Evolutionary conservation across 2,797 vertebrate species (phyloP).

Genomic region (Hoplostethus atlanticus): DNA sequence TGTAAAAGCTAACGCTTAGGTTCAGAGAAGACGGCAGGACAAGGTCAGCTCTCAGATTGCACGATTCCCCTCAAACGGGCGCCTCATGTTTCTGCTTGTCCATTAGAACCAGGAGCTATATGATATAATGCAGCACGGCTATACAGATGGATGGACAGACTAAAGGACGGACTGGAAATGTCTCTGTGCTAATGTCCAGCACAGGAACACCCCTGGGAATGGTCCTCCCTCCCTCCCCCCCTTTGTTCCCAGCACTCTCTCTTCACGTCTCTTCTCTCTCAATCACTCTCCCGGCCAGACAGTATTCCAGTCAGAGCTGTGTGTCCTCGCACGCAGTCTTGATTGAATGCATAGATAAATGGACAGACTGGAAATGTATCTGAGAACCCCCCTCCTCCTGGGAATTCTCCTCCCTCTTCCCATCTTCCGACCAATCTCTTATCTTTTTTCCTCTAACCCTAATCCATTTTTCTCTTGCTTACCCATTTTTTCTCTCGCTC

Average conservation of each 20-base stretch:
- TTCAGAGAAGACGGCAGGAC: constrained; percentile 40
- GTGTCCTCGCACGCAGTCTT: constrained; percentile 61
- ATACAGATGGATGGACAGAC: constrained; percentile 44
- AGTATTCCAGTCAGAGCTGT: constrained; percentile 64
- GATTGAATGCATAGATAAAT: constrained; percentile 58
- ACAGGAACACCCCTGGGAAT: constrained; percentile 32
- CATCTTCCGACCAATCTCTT: constrained; percentile 63
- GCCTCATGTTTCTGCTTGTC: constrained; percentile 59
- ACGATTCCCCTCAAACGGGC: constrained; percentile 50
- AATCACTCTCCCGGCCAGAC: constrained; percentile 47
- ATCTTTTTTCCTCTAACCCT: constrained; percentile 40
- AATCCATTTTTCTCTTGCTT: constrained; percentile 39
- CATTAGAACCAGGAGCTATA: constrained; percentile 28
- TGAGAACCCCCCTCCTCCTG: constrained; percentile 41
- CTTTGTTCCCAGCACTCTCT: constrained; percentile 69
- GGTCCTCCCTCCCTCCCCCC: constrained; percentile 8
- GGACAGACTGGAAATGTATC: background rate
- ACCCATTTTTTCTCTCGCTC: constrained; percentile 11
- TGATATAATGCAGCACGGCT: constrained; percentile 23
- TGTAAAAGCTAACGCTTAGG: constrained; percentile 38
- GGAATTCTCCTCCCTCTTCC: constrained; percentile 33
- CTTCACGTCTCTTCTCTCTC: constrained; percentile 43
- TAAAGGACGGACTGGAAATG: constrained; percentile 55
- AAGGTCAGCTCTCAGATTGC: constrained; percentile 57
- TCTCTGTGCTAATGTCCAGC: constrained; percentile 42